Percentiles rank a stretch among this genome's conserved stretches.
phyloP scores from a whole-genome alignment of 2,888 invertebrate species.

The Eutolmus rufibarbis region DNA sequence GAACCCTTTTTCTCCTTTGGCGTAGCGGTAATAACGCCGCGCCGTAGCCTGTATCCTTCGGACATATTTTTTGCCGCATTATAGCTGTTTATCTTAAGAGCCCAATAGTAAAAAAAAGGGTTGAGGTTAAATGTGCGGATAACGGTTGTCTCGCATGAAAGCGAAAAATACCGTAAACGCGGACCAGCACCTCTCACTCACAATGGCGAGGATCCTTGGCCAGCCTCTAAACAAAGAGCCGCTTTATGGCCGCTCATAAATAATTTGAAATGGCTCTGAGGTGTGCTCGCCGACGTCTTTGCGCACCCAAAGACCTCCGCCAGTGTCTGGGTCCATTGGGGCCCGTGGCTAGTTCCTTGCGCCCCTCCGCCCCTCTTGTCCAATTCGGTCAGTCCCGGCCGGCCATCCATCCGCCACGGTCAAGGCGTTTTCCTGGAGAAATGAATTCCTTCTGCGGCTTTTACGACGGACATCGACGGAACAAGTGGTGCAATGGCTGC shows the following conservation, averaged over 20 bases:
- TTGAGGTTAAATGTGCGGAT: conserved; percentile 47
- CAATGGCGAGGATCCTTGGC: conserved; percentile 44
- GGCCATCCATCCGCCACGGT: background rate
- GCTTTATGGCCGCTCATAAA: conserved; percentile 46
- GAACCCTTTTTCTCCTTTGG: background rate
- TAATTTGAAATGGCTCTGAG: conserved; percentile 44
- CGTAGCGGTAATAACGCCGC: background rate
- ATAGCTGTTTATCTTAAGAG: conserved; percentile 46
- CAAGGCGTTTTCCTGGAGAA: background rate
- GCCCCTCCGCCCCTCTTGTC: background rate
- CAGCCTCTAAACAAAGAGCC: conserved; percentile 43
- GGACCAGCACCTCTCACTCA: background rate
- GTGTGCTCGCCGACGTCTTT: conserved; percentile 41
- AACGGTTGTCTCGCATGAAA: conserved; percentile 47
- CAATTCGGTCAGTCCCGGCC: background rate
- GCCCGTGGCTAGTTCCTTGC: background rate
- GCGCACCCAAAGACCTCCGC: background rate
- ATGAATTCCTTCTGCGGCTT: conserved; percentile 5
- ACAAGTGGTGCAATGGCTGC: background rate
- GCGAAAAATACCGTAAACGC: conserved; percentile 37
- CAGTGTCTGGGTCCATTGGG: background rate
- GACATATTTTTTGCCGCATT: conserved; percentile 44
- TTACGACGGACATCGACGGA: background rate
- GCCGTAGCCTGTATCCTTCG: background rate
- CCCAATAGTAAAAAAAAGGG: conserved; percentile 45